Evolutionary conservation across 1,140 invertebrate genomes (phyloP).

Genomic region (Bilobella aurantiaca): DNA sequence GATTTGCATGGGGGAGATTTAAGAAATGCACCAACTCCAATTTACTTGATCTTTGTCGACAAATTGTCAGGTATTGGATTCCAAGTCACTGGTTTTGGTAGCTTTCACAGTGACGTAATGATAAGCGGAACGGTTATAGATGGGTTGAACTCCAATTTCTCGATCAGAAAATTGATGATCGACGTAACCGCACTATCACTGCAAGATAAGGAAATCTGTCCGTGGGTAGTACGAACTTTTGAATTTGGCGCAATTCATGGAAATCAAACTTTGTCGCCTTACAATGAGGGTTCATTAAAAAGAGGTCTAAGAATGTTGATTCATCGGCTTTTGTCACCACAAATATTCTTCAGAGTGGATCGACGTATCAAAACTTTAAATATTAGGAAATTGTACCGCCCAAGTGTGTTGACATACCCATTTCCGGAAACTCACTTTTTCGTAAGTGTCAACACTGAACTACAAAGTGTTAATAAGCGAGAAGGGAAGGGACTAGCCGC

Average conservation of each 20-base stretch:
- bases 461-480: not conserved
- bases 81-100: not conserved
- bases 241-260: not conserved
- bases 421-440: not conserved
- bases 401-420: not conserved
- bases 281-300: not conserved
- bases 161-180: not conserved
- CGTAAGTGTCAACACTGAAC: too few relatives aligned
- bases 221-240: not conserved
- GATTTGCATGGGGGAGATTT: not conserved
- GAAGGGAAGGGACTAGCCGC: not conserved
- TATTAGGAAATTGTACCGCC: too few relatives aligned
- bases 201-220: not conserved
- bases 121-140: not conserved
- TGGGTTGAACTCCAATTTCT: not conserved
- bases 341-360: not conserved
- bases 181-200: not conserved
- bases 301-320: not conserved
- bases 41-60: not conserved
- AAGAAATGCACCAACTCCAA: not conserved
- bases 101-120: not conserved
- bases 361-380: not conserved
- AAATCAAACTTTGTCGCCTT: not conserved
- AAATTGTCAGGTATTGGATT: not conserved
- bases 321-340: not conserved